Evolutionary conservation across 2,797 vertebrate species (phyloP).

Genomic region (Sylvia borin): DNA sequence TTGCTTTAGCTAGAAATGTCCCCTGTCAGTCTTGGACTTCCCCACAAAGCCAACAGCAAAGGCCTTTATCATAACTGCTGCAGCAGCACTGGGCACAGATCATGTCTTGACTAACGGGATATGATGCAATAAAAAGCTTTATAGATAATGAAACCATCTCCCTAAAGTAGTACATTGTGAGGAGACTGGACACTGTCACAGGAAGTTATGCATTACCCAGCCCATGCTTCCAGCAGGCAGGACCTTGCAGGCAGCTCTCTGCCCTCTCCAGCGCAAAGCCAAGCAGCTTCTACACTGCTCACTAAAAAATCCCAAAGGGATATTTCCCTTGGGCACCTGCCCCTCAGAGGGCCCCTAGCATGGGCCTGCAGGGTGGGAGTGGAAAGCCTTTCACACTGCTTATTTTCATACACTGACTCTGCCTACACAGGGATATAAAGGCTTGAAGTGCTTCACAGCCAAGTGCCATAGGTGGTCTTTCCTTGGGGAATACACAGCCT

Average conservation of each 20-base stretch:
- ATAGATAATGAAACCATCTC: slow-evolving; percentile 29
- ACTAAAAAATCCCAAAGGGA: background rate
- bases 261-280: background rate
- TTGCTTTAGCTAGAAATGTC: background rate
- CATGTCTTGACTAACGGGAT: background rate
- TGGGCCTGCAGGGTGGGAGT: background rate
- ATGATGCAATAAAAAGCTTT: slow-evolving; percentile 36
- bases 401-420: background rate
- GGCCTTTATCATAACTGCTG: background rate
- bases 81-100: slow-evolving; percentile 10
- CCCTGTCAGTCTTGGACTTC: background rate
- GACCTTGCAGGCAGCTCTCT: background rate
- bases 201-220: background rate
- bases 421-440: background rate
- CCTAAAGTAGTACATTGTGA: background rate
- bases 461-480: background rate
- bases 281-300: background rate
- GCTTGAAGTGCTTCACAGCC: background rate
- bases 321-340: background rate
- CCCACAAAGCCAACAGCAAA: background rate
- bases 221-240: background rate
- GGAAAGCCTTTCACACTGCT: background rate
- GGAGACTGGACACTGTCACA: background rate
- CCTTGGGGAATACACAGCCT: background rate
- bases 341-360: background rate